Evolutionary conservation across 2,888 invertebrate species (phyloP), one percentile per base, ranked within the genome.

Genomic region (Tholera decimalis): DNA sequence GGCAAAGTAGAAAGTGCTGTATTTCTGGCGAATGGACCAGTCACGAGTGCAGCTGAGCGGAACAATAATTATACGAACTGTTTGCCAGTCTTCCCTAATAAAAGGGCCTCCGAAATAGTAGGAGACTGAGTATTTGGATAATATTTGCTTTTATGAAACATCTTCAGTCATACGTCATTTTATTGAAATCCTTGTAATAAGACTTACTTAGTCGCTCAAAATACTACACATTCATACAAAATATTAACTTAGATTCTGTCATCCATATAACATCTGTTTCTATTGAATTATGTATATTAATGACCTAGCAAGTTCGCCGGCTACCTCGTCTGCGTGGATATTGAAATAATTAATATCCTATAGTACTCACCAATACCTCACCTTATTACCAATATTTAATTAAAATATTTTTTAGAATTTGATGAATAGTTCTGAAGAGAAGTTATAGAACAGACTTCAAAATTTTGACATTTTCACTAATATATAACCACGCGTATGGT

Each of bases 131-230:
- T 50, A 37, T 33, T 28, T 46, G 11, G 22, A 18, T 20, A 20
- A 49, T 41, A 35, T 15, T 41, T 59, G 41, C n/a, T 30, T 65
- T 46, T 53, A 66, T 47, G 26, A 49, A 5, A 33, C 18, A n/a
- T 53, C 13, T 41, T 60, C 15, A 28, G 28, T 59, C 33, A 47
- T 26, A 30, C 37, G 58, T 20, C 18, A 56, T 50, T 37, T 11
- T 50, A 28, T 26, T 37, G 24, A 30, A 51, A 37, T 60, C n/a
- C 11, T 5, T 26, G 37, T 39, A 49, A 44, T 68, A 37, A 68
- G 54, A 54, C 30, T 49, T 26, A 68, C 61, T 37, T 49, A 37
- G 24, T 33, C n/a, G 24, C 18, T 47, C 35, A 37, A 54, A 37
- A 26, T 33, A 24, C 8, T 24, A 28, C 39, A 24, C 54, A 63